Evolutionary conservation across 2,113 vertebrate species (phyloP), one percentile per base, ranked within the genome.

Genomic region (Tenebrosternarchus preto): DNA sequence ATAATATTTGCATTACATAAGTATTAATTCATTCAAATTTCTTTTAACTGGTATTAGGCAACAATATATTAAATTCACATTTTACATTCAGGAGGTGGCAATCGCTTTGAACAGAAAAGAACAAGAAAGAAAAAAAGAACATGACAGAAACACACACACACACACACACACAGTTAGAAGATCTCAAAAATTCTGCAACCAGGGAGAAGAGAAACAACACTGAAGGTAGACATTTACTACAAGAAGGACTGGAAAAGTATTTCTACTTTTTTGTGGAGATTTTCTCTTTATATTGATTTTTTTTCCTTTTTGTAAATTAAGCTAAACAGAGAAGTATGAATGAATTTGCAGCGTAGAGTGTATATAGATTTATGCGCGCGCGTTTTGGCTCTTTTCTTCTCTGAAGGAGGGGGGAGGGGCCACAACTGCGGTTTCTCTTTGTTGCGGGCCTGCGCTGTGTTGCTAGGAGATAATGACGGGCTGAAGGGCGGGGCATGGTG

Each of bases 401-500:
- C 95, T 90, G 91, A 87, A 83, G 83, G 90, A 19, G 78, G 59
- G 59, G 90, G 93, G 31, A 2, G 29, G 16, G 20, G 57, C 85
- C 84, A 86, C 82, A 87, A 74, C 70, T 24, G 24, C 73, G 71
- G 83, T 87, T 77, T 50, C 73, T 87, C 17, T 72, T 80, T 9
- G n/a, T 78, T 55, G 73, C 33, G 55, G 59, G 1, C 60, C 39
- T 59, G 64, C 73, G 66, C 68, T 17, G 77, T n/a, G 6, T 2
- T 80, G 80, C 92, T 95, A 97, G 87, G 95, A 93, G 76, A 94
- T 92, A 29, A 92, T 91, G 89, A 95, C 95, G 0, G 96, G 94
- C 92, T 96, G 96, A 73, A 98, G 90, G n/a, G 95, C 95, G 0
- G 97, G 96, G 85, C 97, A 99, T 53, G 96, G 95, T 70, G 95